Base-by-base conservation (phyloP, 1,140 invertebrate genomes). In the Solen grandis region DNA sequence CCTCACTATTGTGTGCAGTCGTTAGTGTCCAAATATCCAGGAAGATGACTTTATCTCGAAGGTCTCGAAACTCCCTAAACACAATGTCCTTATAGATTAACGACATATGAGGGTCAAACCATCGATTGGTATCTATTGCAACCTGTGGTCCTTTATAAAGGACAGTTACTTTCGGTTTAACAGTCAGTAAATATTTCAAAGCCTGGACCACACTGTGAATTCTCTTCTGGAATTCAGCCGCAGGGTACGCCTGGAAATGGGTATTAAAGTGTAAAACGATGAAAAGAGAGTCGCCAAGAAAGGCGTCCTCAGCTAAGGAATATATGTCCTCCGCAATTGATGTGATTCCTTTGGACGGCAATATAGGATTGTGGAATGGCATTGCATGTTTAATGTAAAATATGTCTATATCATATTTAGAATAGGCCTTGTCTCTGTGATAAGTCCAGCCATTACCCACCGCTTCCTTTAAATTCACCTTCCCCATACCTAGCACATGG, bases 21-120 rank as follows among this genome's bases (percentile, higher is more conserved):
- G 54, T 63, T 2, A 75, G 62, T n/a, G 72, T 46, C 72, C 72
- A 75, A 31, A 25, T 41, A 25, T 75, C 72, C 38, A 75, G 29
- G 19, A 46, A 75, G 36, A 63, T 52, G 1, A 75, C 72, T 22
- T 52, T 75, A 41, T 75, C 52, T 25, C 29, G 41, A 4, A 75
- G 5, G n/a, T 63, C 57, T 1, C 27, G 29, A 63, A 75, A 63
- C 35, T 75, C 72, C 25, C 63, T 59, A 46, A 27, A 35, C 8
- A 62, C 5, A 31, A 75, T 75, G 13, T 62, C 10, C 14, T 22
- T 63, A n/a, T n/a, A 50, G 31, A 75, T 35, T 2, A 75, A 16
- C 16, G 55, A 31, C 50, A 75, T 60, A 33, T 38, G 29, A 2
- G 57, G 22, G 52, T 75, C 72, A 63, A 75, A 75, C 72, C 72